Percentiles rank a stretch among this genome's conserved stretches.
Evolutionary conservation across 23 tunicate species (phyloP).

Genomic region (Styela clava): DNA sequence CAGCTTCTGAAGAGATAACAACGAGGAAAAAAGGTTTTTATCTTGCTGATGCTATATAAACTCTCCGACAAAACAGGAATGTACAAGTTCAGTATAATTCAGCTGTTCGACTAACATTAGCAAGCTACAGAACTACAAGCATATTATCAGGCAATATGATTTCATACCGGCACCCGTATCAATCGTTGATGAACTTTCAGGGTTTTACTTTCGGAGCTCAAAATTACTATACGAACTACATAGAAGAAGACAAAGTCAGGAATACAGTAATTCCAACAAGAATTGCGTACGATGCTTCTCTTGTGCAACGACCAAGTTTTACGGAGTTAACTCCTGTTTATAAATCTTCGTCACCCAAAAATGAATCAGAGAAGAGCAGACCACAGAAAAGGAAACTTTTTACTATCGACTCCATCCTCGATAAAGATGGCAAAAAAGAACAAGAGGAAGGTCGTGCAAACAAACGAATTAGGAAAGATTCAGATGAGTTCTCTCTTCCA

Average conservation of each 20-base stretch:
- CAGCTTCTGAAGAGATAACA: neutral
- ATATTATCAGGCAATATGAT: too few relatives aligned
- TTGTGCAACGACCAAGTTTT: neutral
- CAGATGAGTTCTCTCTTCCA: constrained; percentile 3
- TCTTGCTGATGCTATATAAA: neutral
- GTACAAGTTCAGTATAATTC: neutral
- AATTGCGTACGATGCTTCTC: neutral
- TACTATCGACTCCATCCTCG: constrained; percentile 38
- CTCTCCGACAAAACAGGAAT: neutral
- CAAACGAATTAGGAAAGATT: neutral
- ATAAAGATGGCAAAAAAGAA: neutral
- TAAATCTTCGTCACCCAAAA: neutral
- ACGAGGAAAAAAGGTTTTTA: neutral
- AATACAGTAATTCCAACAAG: neutral
- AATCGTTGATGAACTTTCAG: neutral
- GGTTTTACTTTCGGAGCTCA: neutral
- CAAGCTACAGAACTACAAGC: too few relatives aligned
- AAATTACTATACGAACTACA: neutral
- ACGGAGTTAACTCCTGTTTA: neutral
- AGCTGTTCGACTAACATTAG: too few relatives aligned
- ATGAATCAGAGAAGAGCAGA: neutral
- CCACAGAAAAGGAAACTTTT: constrained; percentile 27
- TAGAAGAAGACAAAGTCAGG: neutral
- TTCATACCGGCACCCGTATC: constrained; percentile 14
- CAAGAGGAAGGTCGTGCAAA: neutral